These are phyloP conservation scores for Caligus rogercresseyi DNA, from an alignment of 1,140 invertebrate species.

Conservation along the genomic window DNA sequence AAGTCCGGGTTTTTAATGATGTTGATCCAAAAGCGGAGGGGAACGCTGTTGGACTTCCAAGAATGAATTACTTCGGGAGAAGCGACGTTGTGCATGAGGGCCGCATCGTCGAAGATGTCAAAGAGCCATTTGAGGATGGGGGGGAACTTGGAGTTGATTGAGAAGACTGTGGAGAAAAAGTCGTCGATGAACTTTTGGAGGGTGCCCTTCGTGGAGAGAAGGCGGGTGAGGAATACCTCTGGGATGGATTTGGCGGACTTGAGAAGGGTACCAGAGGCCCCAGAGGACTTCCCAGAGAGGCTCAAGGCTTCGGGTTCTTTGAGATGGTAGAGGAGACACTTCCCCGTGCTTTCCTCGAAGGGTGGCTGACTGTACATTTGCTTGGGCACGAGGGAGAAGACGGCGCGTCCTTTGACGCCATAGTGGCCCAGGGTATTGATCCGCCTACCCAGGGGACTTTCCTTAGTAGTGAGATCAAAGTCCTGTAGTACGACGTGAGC, in stretches of 20 bases:
- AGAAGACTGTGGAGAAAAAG: slow-evolving; percentile 72
- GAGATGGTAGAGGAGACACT: neutral
- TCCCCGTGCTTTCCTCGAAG: neutral
- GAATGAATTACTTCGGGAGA: slow-evolving; percentile 71
- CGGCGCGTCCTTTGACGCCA: slow-evolving; percentile 77
- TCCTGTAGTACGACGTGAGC: slow-evolving; percentile 78
- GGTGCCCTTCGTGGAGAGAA: slow-evolving; percentile 83
- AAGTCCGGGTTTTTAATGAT: slow-evolving; percentile 94
- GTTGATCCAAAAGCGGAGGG: slow-evolving; percentile 87
- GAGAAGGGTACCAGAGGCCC: slow-evolving; percentile 35
- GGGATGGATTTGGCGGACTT: slow-evolving; percentile 19
- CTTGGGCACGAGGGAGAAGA: slow-evolving; percentile 73
- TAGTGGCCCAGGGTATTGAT: slow-evolving; percentile 82
- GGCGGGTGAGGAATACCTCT: slow-evolving; percentile 38
- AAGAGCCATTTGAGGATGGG: slow-evolving; percentile 80
- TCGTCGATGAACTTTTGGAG: slow-evolving; percentile 92
- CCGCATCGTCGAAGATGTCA: slow-evolving; percentile 79
- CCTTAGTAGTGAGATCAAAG: slow-evolving; percentile 79
- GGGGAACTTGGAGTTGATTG: slow-evolving; percentile 67
- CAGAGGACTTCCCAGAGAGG: neutral
- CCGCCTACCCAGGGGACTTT: slow-evolving; percentile 55
- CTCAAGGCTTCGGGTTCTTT: neutral
- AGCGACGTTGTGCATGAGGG: slow-evolving; percentile 46
- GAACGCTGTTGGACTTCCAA: slow-evolving; percentile 70
- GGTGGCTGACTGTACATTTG: slow-evolving; percentile 45